Evolutionary conservation across 1,140 invertebrate species (phyloP).

Genomic region (Drosophila repletoides): DNA sequence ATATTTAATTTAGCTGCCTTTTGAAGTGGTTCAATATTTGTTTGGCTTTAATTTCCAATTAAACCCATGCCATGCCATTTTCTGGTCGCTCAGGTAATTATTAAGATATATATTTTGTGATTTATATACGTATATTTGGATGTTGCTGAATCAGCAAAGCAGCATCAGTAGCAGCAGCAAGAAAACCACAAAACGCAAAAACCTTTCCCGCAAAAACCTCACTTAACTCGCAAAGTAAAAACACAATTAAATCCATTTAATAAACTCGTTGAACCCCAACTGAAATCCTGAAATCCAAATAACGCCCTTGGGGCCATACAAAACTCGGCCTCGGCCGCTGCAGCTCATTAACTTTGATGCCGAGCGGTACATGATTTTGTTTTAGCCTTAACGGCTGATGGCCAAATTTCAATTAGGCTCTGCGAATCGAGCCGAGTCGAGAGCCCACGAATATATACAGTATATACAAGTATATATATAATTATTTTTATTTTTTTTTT

Average conservation of each 20-base stretch:
- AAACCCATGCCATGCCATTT: background rate
- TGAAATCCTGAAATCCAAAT: conserved; percentile 54
- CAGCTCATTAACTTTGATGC: conserved; percentile 73
- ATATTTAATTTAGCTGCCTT: background rate
- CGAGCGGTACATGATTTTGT: conserved; percentile 21
- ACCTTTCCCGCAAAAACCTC: conserved; percentile 38
- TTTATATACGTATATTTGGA: conserved; percentile 22
- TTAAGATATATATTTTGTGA: conserved; percentile 19
- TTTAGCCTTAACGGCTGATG: conserved; percentile 26
- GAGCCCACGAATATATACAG: background rate
- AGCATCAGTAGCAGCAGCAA: too few species aligned
- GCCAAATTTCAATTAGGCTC: conserved; percentile 70
- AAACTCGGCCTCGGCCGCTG: conserved; percentile 10
- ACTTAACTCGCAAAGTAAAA: conserved; percentile 23
- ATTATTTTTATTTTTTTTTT: background rate
- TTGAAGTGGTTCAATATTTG: background rate
- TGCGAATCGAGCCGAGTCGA: conserved; percentile 14
- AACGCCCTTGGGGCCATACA: conserved; percentile 50
- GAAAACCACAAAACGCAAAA: conserved; percentile 8
- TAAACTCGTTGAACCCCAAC: conserved; percentile 69
- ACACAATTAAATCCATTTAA: conserved; percentile 74
- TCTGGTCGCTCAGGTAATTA: conserved; percentile 27
- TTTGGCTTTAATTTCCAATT: conserved; percentile 24
- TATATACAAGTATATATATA: background rate
- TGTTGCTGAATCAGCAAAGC: conserved; percentile 34